Evolutionary conservation across 92 coral and sea anemone species (phyloP).

Genomic region (Palythoa caribaeorum): DNA sequence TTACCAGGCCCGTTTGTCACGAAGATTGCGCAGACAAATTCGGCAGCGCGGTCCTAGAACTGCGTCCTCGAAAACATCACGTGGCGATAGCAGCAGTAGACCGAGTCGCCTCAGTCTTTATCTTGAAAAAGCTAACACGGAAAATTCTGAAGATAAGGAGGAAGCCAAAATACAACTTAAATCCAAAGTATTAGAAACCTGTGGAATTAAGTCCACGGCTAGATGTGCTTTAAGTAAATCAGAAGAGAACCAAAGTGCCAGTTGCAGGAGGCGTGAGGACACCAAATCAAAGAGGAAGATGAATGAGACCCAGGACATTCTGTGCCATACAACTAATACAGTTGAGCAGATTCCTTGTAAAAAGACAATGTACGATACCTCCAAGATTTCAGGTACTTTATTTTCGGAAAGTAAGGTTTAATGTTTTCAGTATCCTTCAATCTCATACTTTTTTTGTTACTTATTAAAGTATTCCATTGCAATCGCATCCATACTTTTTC

Average conservation of each 20-base stretch:
- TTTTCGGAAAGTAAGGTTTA: background rate
- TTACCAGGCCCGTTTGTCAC: background rate
- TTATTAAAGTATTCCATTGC: too few relatives aligned
- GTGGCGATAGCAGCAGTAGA: background rate
- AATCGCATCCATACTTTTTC: too few relatives aligned
- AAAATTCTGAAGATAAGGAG: background rate
- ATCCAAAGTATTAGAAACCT: background rate
- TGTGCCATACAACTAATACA: background rate
- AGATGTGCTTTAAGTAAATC: background rate
- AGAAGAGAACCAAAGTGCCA: background rate
- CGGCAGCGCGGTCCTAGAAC: background rate
- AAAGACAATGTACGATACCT: background rate
- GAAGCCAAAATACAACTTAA: background rate
- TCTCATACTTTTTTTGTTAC: too few relatives aligned
- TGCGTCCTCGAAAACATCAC: background rate
- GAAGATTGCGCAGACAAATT: conserved; percentile 6
- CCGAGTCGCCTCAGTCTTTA: conserved; percentile 16
- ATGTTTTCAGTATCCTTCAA: background rate
- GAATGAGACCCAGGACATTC: background rate
- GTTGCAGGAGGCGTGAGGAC: background rate
- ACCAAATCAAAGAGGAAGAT: background rate
- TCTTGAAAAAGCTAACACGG: background rate
- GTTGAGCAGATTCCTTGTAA: conserved; percentile 6
- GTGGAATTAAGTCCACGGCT: background rate
- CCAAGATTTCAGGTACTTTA: background rate